Conservation (phyloP, 2,888 invertebrate species). For the Lepidochitona cinerea region DNA sequence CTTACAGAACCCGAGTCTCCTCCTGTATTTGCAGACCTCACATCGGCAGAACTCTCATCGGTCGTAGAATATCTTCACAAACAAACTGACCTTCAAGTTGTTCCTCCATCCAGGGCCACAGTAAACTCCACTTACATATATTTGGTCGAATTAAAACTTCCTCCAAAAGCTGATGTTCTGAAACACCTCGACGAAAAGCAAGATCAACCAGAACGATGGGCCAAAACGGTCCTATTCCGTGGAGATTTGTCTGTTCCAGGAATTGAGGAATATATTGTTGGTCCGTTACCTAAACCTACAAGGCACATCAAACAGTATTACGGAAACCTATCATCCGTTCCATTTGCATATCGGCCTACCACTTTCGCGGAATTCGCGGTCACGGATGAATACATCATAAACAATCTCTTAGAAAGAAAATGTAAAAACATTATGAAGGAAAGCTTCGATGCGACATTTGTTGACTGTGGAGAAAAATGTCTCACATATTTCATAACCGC, state of each 20-base stretch:
- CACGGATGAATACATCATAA: constrained; percentile 9
- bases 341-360: constrained; percentile 28
- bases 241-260: constrained; percentile 28
- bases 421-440: constrained; percentile 20
- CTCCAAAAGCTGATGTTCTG: constrained; percentile 39
- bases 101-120: neutral
- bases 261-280: constrained; percentile 44
- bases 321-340: constrained; percentile 13
- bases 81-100: neutral
- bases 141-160: constrained; percentile 39
- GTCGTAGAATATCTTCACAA: neutral
- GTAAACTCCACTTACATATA: constrained; percentile 32
- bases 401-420: constrained; percentile 17
- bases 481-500: constrained; percentile 23
- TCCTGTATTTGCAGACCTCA: neutral
- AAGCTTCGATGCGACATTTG: constrained; percentile 23
- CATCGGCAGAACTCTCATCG: neutral
- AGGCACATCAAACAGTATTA: constrained; percentile 24
- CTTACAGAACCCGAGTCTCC: neutral
- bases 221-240: constrained; percentile 37
- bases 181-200: constrained; percentile 31
- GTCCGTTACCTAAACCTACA: constrained; percentile 41
- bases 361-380: constrained; percentile 22
- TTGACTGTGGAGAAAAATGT: constrained; percentile 28
- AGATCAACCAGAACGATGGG: constrained; percentile 35